Conservation (phyloP, 2,797 vertebrate genomes). For the Neoniphon sammara region DNA sequence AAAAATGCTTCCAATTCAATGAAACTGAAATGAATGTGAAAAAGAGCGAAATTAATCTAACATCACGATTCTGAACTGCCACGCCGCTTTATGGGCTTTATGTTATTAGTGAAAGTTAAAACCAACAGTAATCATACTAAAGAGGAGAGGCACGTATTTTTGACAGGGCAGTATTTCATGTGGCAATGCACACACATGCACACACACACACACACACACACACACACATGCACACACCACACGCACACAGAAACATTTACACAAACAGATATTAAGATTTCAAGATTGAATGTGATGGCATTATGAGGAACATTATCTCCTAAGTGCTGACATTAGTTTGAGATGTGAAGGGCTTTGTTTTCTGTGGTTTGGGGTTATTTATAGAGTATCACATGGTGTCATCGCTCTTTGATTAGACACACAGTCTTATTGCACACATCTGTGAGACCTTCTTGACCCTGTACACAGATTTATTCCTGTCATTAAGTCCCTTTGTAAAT, state of each 20-base stretch:
- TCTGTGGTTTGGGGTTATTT: constrained; percentile 16
- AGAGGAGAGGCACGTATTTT: neutral
- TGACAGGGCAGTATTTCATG: neutral
- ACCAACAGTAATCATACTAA: neutral
- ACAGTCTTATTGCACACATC: constrained; percentile 54
- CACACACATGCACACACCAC: too few relatives aligned
- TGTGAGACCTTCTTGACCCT: constrained; percentile 52
- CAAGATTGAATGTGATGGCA: neutral
- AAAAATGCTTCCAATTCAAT: neutral
- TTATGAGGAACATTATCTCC: neutral
- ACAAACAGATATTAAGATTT: neutral
- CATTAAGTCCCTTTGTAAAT: constrained; percentile 72
- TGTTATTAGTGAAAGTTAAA: neutral
- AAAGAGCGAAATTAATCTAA: neutral
- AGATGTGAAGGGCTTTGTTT: constrained; percentile 9
- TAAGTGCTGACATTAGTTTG: neutral
- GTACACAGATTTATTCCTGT: constrained; percentile 68
- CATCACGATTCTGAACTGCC: neutral
- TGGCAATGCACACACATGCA: neutral
- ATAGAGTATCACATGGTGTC: constrained; percentile 20
- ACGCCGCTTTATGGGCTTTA: neutral
- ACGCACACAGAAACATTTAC: neutral
- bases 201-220: neutral
- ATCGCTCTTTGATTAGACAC: constrained; percentile 59
- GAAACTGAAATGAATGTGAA: neutral